Base-by-base conservation (phyloP, 2,797 vertebrate genomes). In the Fistularia commersonii region DNA sequence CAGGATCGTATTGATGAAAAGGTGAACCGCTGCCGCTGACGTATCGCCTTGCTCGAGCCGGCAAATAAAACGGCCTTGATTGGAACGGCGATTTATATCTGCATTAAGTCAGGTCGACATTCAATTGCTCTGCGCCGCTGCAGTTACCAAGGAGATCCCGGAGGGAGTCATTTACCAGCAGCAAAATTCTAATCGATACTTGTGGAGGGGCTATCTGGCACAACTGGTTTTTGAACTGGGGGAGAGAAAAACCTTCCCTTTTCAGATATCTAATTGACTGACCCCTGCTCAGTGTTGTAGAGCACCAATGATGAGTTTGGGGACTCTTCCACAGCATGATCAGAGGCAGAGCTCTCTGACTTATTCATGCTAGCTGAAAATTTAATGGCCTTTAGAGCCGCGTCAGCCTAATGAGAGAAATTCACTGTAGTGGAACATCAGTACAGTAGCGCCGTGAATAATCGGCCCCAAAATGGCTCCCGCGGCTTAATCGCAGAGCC, bases 11-110 rank as follows among this genome's bases (percentile, higher is more conserved):
- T 90, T 89, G 90, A 88, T 58, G 48, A 68, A 80, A 88, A 71
- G 57, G 58, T 66, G 78, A 72, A 56, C 43, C 55, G 31, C 44
- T 11, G 54, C 40, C 1, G 59, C 66, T 84, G 83, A 90, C 70
- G 87, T 85, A 90, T 85, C 60, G 81, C 76, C 57, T 74, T 44
- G 31, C 53, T 67, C 72, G 74, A 68, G 51, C 39, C 64, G 47
- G 53, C 71, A 74, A 89, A 93, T 91, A 77, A 90, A 84, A 74
- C 7, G 7, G 51, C 76, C 69, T 86, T 83, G 67, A 92, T 83
- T 80, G 85, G 81, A 90, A 90, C 66, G 77, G 70, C 79, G 82
- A 92, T 92, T 92, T 92, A 90, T 88, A 74, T 79, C 73, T 69
- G 80, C 79, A 86, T 88, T 88, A 84, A 87, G 64, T 84, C 74